These are phyloP conservation scores for Endotricha flammealis DNA, from an alignment of 2,888 invertebrate genomes.

Conservation along the genomic window DNA sequence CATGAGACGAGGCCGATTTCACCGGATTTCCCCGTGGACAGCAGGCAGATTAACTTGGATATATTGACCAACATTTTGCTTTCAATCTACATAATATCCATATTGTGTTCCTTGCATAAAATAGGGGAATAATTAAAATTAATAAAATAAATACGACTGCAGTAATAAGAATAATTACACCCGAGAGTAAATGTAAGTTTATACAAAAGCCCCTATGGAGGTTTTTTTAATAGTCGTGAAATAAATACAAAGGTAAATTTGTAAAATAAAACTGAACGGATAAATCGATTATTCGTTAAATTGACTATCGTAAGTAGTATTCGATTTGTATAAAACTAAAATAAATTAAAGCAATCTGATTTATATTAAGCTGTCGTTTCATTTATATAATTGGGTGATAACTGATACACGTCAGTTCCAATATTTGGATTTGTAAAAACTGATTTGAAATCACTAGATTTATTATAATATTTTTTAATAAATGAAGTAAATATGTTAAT, in stretches of 20 bases:
- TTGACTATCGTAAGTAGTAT: conserved; percentile 77
- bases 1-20: conserved; percentile 1
- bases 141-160: conserved; percentile 62
- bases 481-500: too few species aligned
- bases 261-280: conserved; percentile 69
- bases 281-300: conserved; percentile 76
- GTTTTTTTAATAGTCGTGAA: conserved; percentile 71
- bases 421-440: too few species aligned
- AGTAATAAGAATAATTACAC: conserved; percentile 57
- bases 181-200: conserved; percentile 72
- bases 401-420: too few species aligned
- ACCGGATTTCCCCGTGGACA: conserved; percentile 8
- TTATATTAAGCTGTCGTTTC: conserved; percentile 68
- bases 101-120: conserved; percentile 67
- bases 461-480: too few species aligned
- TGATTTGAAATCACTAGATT: too few species aligned
- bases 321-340: conserved; percentile 79
- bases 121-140: conserved; percentile 54
- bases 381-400: too few species aligned
- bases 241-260: conserved; percentile 74
- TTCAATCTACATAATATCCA: conserved; percentile 31
- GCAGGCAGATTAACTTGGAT: background rate
- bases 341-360: conserved; percentile 79
- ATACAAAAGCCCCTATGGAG: conserved; percentile 74
- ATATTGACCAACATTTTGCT: conserved; percentile 17